Base-by-base conservation (phyloP, 1,140 invertebrate species). In the Hesperophylax magnus region DNA sequence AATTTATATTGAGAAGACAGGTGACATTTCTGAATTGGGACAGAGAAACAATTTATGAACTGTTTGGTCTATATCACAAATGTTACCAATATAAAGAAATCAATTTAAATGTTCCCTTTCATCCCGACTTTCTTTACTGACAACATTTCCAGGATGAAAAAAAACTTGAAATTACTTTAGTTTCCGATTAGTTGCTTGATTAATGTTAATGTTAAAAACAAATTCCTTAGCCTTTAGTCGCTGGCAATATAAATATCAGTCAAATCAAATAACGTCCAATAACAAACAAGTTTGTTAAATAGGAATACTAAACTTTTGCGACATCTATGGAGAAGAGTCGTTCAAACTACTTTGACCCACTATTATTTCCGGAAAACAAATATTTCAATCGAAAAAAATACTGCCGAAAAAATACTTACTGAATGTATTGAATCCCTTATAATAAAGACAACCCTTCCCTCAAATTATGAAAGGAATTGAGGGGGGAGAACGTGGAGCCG, bases 201-300 rank as follows among this genome's bases (percentile, higher is more conserved):
- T 77, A 77, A 77, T 77, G 75, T 63, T 77, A 56, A 77, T 58
- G 31, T 77, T 61, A 77, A 77, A 77, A 77, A 77, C 75, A 77
- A 77, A 39, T 58, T 20, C 52, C 60, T 76, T 60, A 58, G 60
- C 61, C 75, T 47, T 47, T 47, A 77, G 27, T 47, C 39, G 22
- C 39, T 52, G 39, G 31, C 69, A 72, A 72, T 72, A 52, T 47
- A 72, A 72, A 72, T 72, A 72, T 72, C 69, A 72, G 69, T 72
- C 69, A 72, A 72, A 72, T 72, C 69, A 72, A 53, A 72, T 72
- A 20, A 72, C 69, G 39, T n/a, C n/a, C 34, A 72, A 72, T 52
- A 72, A 72, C 63, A 27, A 34, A 67, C 63, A 34, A 67, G 22
- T 67, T 47, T 47, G 39, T 47, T 47, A 47, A 47, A 47, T 47